These are phyloP conservation scores for Tachuris rubrigastra DNA, from an alignment of 2,113 vertebrate species.

Conservation along the genomic window DNA sequence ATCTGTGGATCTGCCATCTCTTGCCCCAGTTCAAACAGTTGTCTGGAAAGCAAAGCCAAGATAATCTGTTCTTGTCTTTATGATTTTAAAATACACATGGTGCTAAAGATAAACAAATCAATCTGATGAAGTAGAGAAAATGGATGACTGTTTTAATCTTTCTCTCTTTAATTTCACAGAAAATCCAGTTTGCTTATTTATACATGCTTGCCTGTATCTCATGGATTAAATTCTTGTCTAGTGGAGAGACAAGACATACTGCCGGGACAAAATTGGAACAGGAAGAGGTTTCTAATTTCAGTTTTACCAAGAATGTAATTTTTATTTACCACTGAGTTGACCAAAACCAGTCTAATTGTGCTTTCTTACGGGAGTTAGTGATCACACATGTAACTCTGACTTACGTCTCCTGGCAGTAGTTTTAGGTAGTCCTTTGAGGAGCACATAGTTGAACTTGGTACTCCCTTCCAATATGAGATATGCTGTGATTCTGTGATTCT, in stretches of 20 bases:
- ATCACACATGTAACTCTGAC: slow-evolving; percentile 20
- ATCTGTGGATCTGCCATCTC: not conserved
- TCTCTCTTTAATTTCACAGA: not conserved
- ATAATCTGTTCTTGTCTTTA: not conserved
- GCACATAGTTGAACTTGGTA: not conserved
- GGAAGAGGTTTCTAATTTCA: slow-evolving; percentile 28
- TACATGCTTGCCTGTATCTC: not conserved
- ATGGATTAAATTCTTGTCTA: not conserved
- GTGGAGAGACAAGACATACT: not conserved
- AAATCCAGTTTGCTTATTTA: not conserved
- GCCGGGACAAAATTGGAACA: not conserved
- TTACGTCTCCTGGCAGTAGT: slow-evolving; percentile 17
- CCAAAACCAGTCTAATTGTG: not conserved
- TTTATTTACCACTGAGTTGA: slow-evolving; percentile 16
- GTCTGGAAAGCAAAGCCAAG: not conserved
- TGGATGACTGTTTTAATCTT: not conserved
- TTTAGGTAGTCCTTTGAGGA: not conserved
- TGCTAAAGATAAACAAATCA: not conserved
- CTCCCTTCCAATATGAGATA: not conserved
- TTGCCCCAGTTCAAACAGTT: not conserved
- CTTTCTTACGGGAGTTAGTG: slow-evolving; percentile 50
- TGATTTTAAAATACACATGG: not conserved
- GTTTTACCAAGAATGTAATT: slow-evolving; percentile 19
- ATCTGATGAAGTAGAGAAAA: not conserved
- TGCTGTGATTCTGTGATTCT: not conserved